These are phyloP conservation scores for Caenorhabditis wallacei DNA, from an alignment of 2,888 invertebrate genomes.

Conservation along the genomic window DNA sequence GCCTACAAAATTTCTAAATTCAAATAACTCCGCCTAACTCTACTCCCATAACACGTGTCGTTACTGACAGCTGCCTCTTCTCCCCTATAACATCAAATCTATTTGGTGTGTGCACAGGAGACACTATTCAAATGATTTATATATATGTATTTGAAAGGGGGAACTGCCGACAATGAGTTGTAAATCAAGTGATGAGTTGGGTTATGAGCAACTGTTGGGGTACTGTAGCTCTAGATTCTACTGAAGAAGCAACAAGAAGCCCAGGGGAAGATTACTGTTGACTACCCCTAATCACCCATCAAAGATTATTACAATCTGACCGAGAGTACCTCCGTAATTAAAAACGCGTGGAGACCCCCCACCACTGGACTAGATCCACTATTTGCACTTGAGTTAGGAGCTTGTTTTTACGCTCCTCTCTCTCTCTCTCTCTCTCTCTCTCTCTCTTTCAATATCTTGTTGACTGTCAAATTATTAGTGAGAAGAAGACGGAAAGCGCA, in stretches of 20 bases:
- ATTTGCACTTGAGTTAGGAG: constrained; percentile 44
- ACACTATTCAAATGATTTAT: constrained; percentile 36
- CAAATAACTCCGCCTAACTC: background rate
- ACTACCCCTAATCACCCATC: background rate
- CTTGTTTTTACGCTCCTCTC: constrained; percentile 44
- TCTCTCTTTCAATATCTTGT: constrained; percentile 25
- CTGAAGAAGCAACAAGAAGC: no score
- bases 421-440: background rate
- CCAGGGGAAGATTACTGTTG: no score
- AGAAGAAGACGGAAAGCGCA: constrained; percentile 30
- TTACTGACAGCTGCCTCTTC: constrained; percentile 20
- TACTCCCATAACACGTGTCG: constrained; percentile 7
- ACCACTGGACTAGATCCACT: constrained; percentile 35
- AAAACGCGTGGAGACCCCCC: constrained; percentile 24
- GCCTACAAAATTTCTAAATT: background rate
- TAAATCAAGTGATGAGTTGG: constrained; percentile 4
- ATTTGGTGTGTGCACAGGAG: constrained; percentile 26
- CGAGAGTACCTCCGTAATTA: constrained; percentile 23
- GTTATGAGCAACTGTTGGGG: constrained; percentile 11
- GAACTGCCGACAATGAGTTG: constrained; percentile 2
- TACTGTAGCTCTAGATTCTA: no score
- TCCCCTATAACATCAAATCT: constrained; percentile 8
- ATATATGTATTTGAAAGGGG: background rate
- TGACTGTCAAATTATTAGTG: constrained; percentile 50
- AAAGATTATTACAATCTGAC: constrained; percentile 21